These are phyloP conservation scores for Crenichthys baileyi DNA, from an alignment of 2,797 vertebrate species.

Conservation along the genomic window DNA sequence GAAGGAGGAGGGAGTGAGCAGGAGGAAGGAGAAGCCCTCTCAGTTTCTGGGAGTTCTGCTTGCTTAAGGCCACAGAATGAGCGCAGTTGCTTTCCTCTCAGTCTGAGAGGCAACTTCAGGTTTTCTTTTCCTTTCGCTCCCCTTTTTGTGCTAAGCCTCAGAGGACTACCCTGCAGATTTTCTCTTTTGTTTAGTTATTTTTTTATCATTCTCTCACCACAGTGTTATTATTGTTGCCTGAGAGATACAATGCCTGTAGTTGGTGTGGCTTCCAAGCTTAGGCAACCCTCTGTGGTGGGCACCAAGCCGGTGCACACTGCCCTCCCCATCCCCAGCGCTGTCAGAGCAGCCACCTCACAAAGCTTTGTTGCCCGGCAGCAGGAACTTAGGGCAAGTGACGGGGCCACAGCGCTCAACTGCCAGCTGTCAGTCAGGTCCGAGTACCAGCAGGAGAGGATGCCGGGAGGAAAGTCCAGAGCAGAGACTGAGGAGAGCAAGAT, in stretches of 20 bases:
- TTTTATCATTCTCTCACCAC: conserved; percentile 19
- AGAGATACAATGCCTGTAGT: conserved; percentile 91
- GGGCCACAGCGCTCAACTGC: conserved; percentile 79
- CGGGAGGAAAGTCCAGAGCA: conserved; percentile 73
- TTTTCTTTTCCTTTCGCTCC: conserved; percentile 34
- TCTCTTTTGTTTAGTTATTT: conserved; percentile 7
- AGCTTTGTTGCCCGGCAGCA: conserved; percentile 82
- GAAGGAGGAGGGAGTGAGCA: conserved; percentile 74
- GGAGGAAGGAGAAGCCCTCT: conserved; percentile 74
- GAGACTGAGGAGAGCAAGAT: conserved; percentile 93
- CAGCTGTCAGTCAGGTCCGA: conserved; percentile 89
- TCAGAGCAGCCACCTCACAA: conserved; percentile 74
- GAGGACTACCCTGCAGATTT: conserved; percentile 40
- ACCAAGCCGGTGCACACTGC: conserved; percentile 92
- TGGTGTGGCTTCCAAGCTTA: conserved; percentile 93
- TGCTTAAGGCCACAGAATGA: conserved; percentile 76
- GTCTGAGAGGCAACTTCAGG: conserved; percentile 63
- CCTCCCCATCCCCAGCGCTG: conserved; percentile 88
- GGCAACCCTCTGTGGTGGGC: conserved; percentile 87
- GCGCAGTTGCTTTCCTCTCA: conserved; percentile 73
- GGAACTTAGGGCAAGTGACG: conserved; percentile 78
- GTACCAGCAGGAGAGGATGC: conserved; percentile 81
- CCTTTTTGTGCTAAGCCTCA: conserved; percentile 32
- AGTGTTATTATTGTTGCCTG: conserved; percentile 48
- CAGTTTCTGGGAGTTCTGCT: conserved; percentile 77